Evolutionary conservation across 2,113 vertebrate species (phyloP), one percentile per base, ranked within the genome.

Genomic region (Machaerirhynchus nigripectus): DNA sequence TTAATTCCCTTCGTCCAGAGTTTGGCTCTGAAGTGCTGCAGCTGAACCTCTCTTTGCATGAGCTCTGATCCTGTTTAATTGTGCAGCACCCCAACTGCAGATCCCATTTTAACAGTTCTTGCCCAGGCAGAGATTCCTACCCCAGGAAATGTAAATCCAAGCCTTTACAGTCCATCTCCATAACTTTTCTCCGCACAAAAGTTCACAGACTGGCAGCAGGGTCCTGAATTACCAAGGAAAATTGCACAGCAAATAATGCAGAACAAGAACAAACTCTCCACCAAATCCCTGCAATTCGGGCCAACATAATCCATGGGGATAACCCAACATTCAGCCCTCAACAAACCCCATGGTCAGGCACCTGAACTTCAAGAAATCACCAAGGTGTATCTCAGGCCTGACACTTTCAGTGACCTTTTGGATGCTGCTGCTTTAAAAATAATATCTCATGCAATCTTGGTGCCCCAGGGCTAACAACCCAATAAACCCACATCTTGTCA

Each of bases 401-500:
- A 77, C 61, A 24, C 31, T 89, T 81, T 1, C 44, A 24, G 12
- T 75, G 95, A 94, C 89, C 81, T 91, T 91, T 53, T 83, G 88
- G 53, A 67, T 60, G 44, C 27, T 59, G 37, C 40, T 23, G 1
- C 75, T 84, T 87, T 24, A 20, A 39, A 84, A 95, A 71, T 14
- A 12, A 9, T 30, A 1, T 70, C 23, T 28, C 78, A 7, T 13
- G 47, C 61, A 91, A 50, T 15, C 63, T 15, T 57, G 1, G 0
- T 61, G 82, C 52, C 83, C 47, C 47, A 17, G 80, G 75, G 84
- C 81, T 93, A 56, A 61, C 9, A 86, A 84, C n/a, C 37, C 84
- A 90, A 86, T 76, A 91, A 96, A 88, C 1, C 12, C 78, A 93
- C 74, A 70, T 39, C 84, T 91, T 83, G 50, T 49, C 44, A 53